These are phyloP conservation scores for Malthinus seriepunctatus DNA, from an alignment of 2,888 invertebrate genomes.

Conservation along the genomic window DNA sequence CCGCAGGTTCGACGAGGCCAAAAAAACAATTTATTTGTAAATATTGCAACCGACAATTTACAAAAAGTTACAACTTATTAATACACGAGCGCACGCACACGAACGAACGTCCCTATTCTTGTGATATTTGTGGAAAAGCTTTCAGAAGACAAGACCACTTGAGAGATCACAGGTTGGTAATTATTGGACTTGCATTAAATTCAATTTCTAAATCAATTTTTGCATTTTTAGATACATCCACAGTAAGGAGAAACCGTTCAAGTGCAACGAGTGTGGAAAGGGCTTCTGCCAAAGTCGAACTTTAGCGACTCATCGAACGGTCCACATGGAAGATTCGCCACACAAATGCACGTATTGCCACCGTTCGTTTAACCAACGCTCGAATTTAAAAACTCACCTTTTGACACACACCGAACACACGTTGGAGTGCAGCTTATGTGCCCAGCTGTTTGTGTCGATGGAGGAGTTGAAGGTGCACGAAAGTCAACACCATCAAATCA, in stretches of 20 bases:
- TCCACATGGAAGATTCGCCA: conserved; percentile 91
- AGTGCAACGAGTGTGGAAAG: conserved; percentile 95
- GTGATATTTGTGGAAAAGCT: conserved; percentile 95
- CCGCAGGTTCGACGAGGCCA: conserved; percentile 62
- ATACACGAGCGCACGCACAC: conserved; percentile 98
- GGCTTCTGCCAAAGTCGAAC: conserved; percentile 98
- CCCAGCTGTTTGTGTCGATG: conserved; percentile 46
- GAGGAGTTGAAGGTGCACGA: conserved; percentile 50
- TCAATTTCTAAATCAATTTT: too few relatives aligned
- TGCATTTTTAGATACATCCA: conserved; percentile 84
- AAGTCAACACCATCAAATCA: conserved; percentile 38
- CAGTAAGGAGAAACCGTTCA: conserved; percentile 98
- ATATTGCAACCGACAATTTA: conserved; percentile 96
- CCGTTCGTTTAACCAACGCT: conserved; percentile 89
- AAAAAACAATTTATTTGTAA: conserved; percentile 95
- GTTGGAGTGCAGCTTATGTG: conserved; percentile 47
- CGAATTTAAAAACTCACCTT: conserved; percentile 88
- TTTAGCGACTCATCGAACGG: conserved; percentile 91
- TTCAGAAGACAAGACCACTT: conserved; percentile 94
- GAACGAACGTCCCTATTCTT: conserved; percentile 93
- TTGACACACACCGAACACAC: conserved; percentile 80
- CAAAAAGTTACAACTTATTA: conserved; percentile 95
- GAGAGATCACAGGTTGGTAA: conserved; percentile 80
- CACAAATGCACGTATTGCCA: conserved; percentile 91
- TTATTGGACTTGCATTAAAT: neutral